Percentiles rank a stretch among this genome's conserved stretches.
These are phyloP conservation scores for Aradophagus sp. DNA, from an alignment of 1,140 invertebrate genomes.

Conservation along the genomic window DNA sequence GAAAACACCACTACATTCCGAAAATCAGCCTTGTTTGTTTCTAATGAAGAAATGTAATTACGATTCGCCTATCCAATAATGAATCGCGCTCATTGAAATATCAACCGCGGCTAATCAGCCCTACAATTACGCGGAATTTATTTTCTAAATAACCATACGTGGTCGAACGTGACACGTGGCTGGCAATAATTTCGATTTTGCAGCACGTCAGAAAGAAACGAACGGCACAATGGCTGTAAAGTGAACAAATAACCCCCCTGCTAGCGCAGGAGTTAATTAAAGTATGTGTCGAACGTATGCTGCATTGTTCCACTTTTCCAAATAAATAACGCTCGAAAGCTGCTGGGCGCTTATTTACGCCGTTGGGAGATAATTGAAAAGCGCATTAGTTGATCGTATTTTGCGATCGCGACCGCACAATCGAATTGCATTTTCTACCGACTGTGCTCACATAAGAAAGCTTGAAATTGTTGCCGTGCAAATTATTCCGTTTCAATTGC, in stretches of 20 bases:
- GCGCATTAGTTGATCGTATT: slow-evolving; percentile 4
- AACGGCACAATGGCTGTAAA: slow-evolving; percentile 31
- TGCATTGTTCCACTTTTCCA: slow-evolving; percentile 32
- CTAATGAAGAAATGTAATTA: slow-evolving; percentile 36
- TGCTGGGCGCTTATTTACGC: slow-evolving; percentile 31
- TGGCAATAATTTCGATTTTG: slow-evolving; percentile 40
- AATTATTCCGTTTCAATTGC: too few relatives aligned
- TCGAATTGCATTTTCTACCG: too few relatives aligned
- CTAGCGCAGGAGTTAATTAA: slow-evolving; percentile 39
- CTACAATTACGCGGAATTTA: slow-evolving; percentile 25
- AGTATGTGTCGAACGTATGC: slow-evolving; percentile 28
- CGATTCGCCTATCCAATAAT: slow-evolving; percentile 24
- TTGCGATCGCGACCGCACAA: too few relatives aligned
- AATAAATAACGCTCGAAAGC: slow-evolving; percentile 47
- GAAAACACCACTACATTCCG: too few relatives aligned
- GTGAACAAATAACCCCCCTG: slow-evolving; percentile 32
- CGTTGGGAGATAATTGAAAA: slow-evolving; percentile 26
- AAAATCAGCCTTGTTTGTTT: slow-evolving; percentile 10
- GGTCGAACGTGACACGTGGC: slow-evolving; percentile 43
- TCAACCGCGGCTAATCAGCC: slow-evolving; percentile 30
- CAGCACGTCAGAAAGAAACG: slow-evolving; percentile 40
- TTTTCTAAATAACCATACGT: slow-evolving; percentile 36
- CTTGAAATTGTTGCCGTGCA: too few relatives aligned
- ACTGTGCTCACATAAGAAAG: too few relatives aligned
- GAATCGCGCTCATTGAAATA: slow-evolving; percentile 17